These are phyloP conservation scores for Urocolius indicus DNA, from an alignment of 2,113 vertebrate genomes.

Conservation along the genomic window DNA sequence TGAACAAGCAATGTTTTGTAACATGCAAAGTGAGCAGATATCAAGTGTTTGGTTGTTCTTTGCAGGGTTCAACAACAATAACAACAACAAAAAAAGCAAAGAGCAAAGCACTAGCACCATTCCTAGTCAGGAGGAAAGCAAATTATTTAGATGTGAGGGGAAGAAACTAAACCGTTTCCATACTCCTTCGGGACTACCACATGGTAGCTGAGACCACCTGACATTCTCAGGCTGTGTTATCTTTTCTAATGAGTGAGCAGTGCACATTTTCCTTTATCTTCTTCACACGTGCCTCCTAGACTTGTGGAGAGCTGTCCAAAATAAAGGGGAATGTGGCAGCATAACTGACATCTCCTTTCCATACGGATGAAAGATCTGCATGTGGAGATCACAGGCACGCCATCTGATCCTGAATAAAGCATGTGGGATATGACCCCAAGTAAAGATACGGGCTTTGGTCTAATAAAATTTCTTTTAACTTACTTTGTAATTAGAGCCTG, in stretches of 20 bases:
- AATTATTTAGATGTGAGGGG: not conserved
- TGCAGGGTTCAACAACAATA: not conserved
- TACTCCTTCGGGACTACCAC: not conserved
- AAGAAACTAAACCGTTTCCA: not conserved
- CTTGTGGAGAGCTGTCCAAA: not conserved
- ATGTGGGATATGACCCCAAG: conserved; percentile 27
- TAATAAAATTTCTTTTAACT: conserved; percentile 51
- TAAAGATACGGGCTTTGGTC: not conserved
- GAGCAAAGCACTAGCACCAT: not conserved
- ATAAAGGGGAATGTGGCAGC: not conserved
- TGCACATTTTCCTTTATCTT: not conserved
- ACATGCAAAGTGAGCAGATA: not conserved
- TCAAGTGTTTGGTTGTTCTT: not conserved
- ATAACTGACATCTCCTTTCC: conserved; percentile 15
- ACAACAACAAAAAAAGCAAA: not conserved
- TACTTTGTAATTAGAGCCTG: conserved; percentile 52
- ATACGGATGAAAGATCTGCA: conserved; percentile 28
- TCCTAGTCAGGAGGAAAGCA: not conserved
- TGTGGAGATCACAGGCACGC: conserved; percentile 53
- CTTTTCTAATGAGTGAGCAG: not conserved
- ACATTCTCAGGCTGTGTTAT: not conserved
- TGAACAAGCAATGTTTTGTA: not conserved
- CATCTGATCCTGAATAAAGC: conserved; percentile 44
- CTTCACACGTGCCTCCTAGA: not conserved
- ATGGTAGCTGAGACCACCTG: not conserved